phyloP scores from a whole-genome alignment of 2,888 invertebrate species.

The Eristalis arbustorum region DNA sequence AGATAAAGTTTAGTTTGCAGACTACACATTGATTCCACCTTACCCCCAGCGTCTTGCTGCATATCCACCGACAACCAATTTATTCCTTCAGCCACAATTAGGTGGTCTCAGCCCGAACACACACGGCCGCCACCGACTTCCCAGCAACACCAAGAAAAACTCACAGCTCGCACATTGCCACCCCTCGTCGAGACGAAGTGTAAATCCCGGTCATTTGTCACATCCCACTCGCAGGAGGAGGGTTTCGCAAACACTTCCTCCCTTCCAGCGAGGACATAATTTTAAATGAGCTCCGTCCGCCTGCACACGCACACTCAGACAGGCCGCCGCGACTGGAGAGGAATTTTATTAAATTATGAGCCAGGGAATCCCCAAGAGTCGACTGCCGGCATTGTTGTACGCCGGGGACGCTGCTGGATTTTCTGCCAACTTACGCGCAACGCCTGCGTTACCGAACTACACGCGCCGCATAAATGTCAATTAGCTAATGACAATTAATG shows the following conservation, averaged over 20 bases:
- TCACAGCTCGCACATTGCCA: background rate
- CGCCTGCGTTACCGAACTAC: slow-evolving; percentile 25
- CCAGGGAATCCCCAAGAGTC: slow-evolving; percentile 53
- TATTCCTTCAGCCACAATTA: no score
- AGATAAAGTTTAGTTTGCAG: no score
- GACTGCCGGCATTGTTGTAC: slow-evolving; percentile 31
- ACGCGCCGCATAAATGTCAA: slow-evolving; percentile 68
- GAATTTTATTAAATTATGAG: slow-evolving; percentile 67
- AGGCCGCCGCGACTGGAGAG: slow-evolving; percentile 12
- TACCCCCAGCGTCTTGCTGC: no score
- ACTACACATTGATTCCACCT: no score
- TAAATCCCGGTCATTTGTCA: slow-evolving; percentile 63
- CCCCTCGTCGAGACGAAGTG: slow-evolving; percentile 20
- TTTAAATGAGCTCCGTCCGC: slow-evolving; percentile 58
- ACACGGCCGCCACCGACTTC: no score
- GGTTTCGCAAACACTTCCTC: slow-evolving; percentile 44
- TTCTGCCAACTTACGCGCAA: slow-evolving; percentile 2
- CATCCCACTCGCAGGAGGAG: slow-evolving; percentile 21
- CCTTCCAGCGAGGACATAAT: slow-evolving; percentile 23
- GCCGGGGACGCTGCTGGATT: slow-evolving; percentile 9
- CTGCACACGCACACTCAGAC: slow-evolving; percentile 2
- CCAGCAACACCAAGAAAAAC: no score
- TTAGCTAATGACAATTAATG: slow-evolving; percentile 71
- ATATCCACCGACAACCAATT: no score
- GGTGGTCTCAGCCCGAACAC: no score